Evolutionary conservation across 2,888 invertebrate species (phyloP), one percentile per base, ranked within the genome.

Genomic region (Pristionchus arcanus): DNA sequence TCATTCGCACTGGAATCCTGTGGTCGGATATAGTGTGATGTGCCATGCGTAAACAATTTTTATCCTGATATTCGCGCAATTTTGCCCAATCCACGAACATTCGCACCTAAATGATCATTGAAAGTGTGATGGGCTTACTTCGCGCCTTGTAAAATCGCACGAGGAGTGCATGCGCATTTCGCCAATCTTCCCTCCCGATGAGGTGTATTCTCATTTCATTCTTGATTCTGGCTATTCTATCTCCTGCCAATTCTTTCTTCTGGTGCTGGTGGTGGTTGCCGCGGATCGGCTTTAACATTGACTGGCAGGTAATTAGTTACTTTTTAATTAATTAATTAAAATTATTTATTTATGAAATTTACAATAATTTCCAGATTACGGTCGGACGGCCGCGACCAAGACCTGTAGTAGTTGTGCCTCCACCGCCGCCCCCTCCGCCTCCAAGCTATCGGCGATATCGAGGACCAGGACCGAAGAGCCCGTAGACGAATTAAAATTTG

Each of bases 61-160:
- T 3, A 9, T 21, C 55, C 21, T 15, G 3, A 15, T 3, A 21
- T 19, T 19, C 3, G n/a, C n/a, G n/a, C n/a, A 63, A 63, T 63
- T 0, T 63, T n/a, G n/a, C 63, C 63, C 63, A 63, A n/a, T 59
- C 2, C 21, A 59, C 2, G 21, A 59, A 21, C 59, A 3, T 21
- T 59, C 59, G 21, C 59, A 25, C 59, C 3, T 21, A 15, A 59
- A 4, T 21, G 19, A 0, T n/a, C 11, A 7, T 63, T n/a, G 11
- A n/a, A 63, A 63, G 63, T 25, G 63, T 63, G 63, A 63, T 63
- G 63, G 63, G 63, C 63, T 63, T 63, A 63, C 63, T 21, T 63
- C 63, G 63, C 63, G 3, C 63, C 25, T 63, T 63, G 63, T 63
- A n/a, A 63, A 63, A 25, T 63, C 63, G 63, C 0, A n/a, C 11